phyloP scores from a whole-genome alignment of 1,140 invertebrate species.

The Delia radicum region DNA sequence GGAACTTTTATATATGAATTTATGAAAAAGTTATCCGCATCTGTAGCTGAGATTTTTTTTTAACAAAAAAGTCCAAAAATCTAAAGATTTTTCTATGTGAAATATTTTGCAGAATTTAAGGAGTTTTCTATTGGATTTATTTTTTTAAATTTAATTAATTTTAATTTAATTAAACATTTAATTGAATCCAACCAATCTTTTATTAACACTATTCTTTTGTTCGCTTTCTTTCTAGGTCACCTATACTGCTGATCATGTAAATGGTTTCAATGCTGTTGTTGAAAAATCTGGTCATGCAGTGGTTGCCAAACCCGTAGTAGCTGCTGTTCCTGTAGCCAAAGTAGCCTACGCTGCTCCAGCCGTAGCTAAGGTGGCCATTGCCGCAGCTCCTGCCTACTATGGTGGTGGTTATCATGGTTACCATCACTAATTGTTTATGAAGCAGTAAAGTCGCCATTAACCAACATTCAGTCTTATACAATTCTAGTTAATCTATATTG shows the following conservation, averaged over 20 bases:
- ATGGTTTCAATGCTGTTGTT: constrained; percentile 65
- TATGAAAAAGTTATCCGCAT: too few species aligned
- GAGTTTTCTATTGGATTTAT: too few species aligned
- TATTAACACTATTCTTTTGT: too few species aligned
- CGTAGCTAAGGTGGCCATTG: constrained; percentile 45
- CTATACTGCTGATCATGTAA: constrained; percentile 62
- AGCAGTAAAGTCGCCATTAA: not conserved
- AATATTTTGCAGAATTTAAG: too few species aligned
- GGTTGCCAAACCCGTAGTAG: constrained; percentile 48
- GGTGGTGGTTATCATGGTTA: constrained; percentile 28
- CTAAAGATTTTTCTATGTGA: too few species aligned
- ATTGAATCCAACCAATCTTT: too few species aligned
- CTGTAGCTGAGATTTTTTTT: too few species aligned
- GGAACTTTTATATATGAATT: too few species aligned
- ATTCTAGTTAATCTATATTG: too few species aligned
- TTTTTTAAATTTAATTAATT: too few species aligned
- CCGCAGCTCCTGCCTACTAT: constrained; percentile 32
- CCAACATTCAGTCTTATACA: not conserved
- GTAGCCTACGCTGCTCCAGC: constrained; percentile 48
- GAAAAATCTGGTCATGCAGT: constrained; percentile 58
- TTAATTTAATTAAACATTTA: too few species aligned
- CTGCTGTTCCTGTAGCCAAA: constrained; percentile 45
- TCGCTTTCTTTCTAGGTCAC: constrained; percentile 48
- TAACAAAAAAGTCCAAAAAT: too few species aligned
- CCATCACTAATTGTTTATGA: not conserved